Percentiles rank a stretch among this genome's conserved stretches.
Evolutionary conservation across 2,888 invertebrate species (phyloP).

Genomic region (Tenodera sinensis): DNA sequence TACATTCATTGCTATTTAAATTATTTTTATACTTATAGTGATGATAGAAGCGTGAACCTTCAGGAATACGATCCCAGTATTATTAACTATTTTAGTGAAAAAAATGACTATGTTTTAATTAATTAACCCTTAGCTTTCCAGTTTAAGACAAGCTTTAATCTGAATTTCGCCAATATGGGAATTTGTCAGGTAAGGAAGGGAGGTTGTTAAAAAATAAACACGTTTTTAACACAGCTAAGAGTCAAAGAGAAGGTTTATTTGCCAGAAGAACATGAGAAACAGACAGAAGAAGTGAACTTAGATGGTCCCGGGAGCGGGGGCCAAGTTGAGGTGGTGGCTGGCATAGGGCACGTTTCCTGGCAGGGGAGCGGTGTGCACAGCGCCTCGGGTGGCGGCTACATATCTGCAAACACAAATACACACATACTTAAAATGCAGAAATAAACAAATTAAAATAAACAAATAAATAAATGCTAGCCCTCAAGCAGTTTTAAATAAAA

Average conservation of each 20-base stretch:
- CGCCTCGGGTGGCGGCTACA: constrained; percentile 54
- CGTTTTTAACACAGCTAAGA: neutral
- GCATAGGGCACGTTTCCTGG: constrained; percentile 46
- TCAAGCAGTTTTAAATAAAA: too few relatives aligned
- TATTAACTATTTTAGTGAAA: too few relatives aligned
- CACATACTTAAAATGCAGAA: neutral
- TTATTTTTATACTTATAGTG: too few relatives aligned
- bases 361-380: constrained; percentile 53
- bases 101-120: too few relatives aligned
- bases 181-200: neutral
- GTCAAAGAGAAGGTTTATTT: neutral
- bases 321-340: constrained; percentile 51
- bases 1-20: too few relatives aligned
- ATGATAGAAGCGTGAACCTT: too few relatives aligned
- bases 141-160: too few relatives aligned
- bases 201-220: neutral
- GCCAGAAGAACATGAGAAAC: neutral
- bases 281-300: constrained; percentile 30
- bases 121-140: too few relatives aligned
- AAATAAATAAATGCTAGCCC: too few relatives aligned
- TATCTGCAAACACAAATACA: constrained; percentile 41
- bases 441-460: too few relatives aligned
- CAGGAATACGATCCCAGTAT: too few relatives aligned
- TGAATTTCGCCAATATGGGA: neutral
- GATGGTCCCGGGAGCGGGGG: constrained; percentile 54